A percentile compares a stretch with the other conserved stretches of the same genome.
These are phyloP conservation scores for Busseola fusca DNA, from an alignment of 2,888 invertebrate species.

Conservation along the genomic window DNA sequence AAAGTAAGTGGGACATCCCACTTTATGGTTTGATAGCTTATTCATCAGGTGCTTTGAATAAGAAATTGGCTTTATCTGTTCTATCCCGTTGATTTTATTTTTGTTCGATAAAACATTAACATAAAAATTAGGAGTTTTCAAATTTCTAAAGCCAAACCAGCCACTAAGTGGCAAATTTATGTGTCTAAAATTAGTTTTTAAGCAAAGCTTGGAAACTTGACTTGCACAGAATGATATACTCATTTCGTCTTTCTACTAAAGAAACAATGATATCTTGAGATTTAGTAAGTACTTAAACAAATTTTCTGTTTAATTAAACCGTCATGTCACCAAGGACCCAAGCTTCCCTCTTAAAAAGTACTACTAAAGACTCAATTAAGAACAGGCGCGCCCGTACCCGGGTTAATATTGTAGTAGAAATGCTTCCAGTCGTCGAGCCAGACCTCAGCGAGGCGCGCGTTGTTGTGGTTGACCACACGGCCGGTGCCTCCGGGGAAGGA, in stretches of 20 bases:
- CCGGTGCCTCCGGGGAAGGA: conserved; percentile 99
- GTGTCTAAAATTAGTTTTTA: background rate
- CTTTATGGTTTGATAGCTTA: conserved; percentile 6
- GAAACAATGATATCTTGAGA: background rate
- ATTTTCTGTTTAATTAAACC: too few relatives aligned
- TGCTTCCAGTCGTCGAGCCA: conserved; percentile 99
- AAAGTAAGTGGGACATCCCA: conserved; percentile 18
- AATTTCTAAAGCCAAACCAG: background rate
- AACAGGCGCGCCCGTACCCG: conserved; percentile 90
- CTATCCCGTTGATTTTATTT: background rate
- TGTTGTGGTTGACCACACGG: conserved; percentile 99
- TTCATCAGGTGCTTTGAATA: conserved; percentile 8
- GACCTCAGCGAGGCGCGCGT: conserved; percentile 98
- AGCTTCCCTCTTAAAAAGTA: background rate
- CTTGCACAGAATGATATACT: background rate
- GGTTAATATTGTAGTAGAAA: conserved; percentile 99
- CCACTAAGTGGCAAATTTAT: background rate
- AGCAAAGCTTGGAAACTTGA: conserved; percentile 22
- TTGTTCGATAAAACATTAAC: conserved; percentile 8
- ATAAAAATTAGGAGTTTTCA: background rate
- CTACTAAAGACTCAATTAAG: conserved; percentile 33
- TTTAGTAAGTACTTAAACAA: background rate
- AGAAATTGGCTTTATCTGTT: conserved; percentile 30
- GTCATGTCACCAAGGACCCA: background rate
- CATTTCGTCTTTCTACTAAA: background rate